Percentiles rank a stretch among this genome's conserved stretches.
Evolutionary conservation across 1,140 invertebrate species (phyloP).

Genomic region (Rhizoglyphus robini): DNA sequence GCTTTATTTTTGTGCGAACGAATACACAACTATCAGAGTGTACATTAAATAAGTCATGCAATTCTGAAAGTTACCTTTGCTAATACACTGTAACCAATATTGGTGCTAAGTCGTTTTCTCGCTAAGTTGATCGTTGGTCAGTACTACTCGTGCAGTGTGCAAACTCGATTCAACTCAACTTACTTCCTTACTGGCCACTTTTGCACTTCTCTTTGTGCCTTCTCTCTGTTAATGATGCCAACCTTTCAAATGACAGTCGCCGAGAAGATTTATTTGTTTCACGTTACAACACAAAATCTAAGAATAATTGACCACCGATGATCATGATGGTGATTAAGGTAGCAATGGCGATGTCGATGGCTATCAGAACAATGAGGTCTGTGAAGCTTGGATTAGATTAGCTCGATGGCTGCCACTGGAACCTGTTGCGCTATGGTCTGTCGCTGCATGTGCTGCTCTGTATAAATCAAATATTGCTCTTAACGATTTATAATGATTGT

Average conservation of each 20-base stretch:
- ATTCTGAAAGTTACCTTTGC: too few species aligned
- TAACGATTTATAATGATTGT: too few species aligned
- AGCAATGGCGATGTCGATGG: background rate
- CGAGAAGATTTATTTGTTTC: constrained; percentile 4
- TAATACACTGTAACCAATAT: too few species aligned
- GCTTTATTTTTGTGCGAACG: too few species aligned
- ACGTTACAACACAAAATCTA: background rate
- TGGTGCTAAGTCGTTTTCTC: too few species aligned
- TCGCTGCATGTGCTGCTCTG: background rate
- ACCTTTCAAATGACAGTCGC: background rate
- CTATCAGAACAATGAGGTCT: background rate
- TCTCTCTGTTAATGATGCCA: background rate
- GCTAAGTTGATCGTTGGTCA: too few species aligned
- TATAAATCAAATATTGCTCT: constrained; percentile 11
- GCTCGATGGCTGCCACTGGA: background rate
- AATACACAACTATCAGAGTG: too few species aligned
- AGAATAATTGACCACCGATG: background rate
- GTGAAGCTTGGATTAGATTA: background rate
- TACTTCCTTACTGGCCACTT: background rate
- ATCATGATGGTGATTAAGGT: background rate
- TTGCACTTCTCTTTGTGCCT: background rate
- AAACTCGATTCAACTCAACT: background rate
- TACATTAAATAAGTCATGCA: too few species aligned
- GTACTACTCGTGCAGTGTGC: too few species aligned
- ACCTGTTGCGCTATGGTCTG: background rate